A percentile compares a stretch with the other conserved stretches of the same genome.
These are phyloP conservation scores for Megaustenia siamemsis DNA, from an alignment of 2,888 invertebrate genomes.

Conservation along the genomic window DNA sequence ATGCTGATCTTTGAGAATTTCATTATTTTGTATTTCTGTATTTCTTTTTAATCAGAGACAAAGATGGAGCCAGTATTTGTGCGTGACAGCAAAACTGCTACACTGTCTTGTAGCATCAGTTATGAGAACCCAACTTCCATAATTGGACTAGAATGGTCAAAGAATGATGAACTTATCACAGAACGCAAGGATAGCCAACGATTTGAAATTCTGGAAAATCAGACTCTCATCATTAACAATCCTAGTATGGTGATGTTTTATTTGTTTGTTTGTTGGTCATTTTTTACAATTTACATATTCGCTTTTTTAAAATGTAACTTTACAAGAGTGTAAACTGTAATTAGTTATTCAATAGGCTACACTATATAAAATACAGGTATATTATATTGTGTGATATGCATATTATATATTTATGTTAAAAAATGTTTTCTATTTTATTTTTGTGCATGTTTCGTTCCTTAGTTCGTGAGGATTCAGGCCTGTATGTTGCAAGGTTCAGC, in stretches of 20 bases:
- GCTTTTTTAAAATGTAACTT: too few species aligned
- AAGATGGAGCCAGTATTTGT: constrained; percentile 30
- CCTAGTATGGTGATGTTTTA: constrained; percentile 43
- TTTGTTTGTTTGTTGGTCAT: neutral
- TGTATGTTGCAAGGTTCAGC: constrained; percentile 24
- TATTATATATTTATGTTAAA: neutral
- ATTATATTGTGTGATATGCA: too few species aligned
- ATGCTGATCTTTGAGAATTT: too few species aligned
- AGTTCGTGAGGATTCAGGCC: constrained; percentile 38
- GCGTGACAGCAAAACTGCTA: neutral
- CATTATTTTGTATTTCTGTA: too few species aligned
- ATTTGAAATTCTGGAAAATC: neutral
- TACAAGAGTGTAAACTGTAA: too few species aligned
- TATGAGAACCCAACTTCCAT: neutral
- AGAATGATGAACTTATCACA: neutral
- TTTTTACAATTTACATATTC: neutral
- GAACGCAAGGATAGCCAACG: neutral
- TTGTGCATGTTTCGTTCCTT: neutral
- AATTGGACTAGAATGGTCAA: constrained; percentile 21
- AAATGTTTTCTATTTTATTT: neutral
- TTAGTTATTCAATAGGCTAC: too few species aligned
- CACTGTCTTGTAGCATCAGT: constrained; percentile 15
- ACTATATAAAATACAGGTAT: too few species aligned
- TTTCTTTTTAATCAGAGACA: neutral
- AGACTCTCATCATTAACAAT: constrained; percentile 25